Base-by-base conservation (phyloP, 2,797 vertebrate genomes). In the Periophthalmus magnuspinnatus region DNA sequence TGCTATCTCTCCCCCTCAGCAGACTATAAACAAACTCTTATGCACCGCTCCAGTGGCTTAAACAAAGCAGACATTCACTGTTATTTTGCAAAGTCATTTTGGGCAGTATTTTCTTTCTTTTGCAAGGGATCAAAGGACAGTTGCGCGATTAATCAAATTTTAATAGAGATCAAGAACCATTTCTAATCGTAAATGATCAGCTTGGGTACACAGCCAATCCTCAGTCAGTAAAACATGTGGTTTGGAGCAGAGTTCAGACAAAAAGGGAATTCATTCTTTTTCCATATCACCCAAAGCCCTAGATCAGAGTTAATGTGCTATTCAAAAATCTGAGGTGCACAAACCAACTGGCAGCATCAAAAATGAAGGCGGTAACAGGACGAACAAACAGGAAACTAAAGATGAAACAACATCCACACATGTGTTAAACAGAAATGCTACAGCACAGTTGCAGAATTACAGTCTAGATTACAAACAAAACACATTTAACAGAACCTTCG, bases 11-110 rank as follows among this genome's bases (percentile, higher is more conserved):
- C 74, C 75, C 71, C 58, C 72, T 72, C 74, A 58, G 78, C 78
- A 50, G 72, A 84, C 79, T 80, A 81, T 86, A 91, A 92, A 91
- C 89, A 90, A 91, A 87, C 74, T 66, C 71, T 57, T 68, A 83
- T 70, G 75, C 60, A 79, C 76, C 75, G 54, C 81, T 77, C 75
- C 82, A 76, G 70, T 73, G 61, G 67, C 72, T 70, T 62, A 58
- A 36, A 32, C 55, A 56, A 58, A 59, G 69, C 69, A 69, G 38
- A 34, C 38, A 41, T 58, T 16, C 65, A 59, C 56, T 0, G 4
- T 1, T 45, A 45, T 45, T 45, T 45, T 45, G 41, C 41, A 45
- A 45, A 50, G 19, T 54, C 50, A 54, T 21, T n/a, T 54, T 21
- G 50, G 50, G n/a, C n/a, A 21, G 50, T 22, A 8, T 45, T 45